phyloP scores from a whole-genome alignment of 1,140 invertebrate species.

The Pseudomyrmex dendroicus region DNA sequence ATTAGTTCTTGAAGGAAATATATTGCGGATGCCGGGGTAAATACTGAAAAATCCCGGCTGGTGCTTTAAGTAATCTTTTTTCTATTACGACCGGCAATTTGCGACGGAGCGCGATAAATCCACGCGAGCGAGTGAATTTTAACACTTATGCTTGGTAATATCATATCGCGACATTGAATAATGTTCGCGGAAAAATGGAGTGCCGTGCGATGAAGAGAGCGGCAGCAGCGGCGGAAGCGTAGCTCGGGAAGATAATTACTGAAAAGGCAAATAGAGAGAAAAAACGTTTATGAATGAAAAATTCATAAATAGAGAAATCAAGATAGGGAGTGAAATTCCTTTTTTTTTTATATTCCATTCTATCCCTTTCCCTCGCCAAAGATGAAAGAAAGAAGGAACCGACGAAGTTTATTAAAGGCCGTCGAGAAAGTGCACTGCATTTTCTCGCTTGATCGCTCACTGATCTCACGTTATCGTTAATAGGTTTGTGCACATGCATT shows the following conservation, averaged over 20 bases:
- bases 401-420: constrained; percentile 8
- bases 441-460: constrained; percentile 32
- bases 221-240: background rate
- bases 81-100: constrained; percentile 59
- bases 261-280: background rate
- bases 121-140: constrained; percentile 52
- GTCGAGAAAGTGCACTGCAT: background rate
- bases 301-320: constrained; percentile 9
- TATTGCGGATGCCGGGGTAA: constrained; percentile 59
- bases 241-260: constrained; percentile 9
- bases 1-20: constrained; percentile 62
- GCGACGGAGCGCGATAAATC: constrained; percentile 51
- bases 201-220: constrained; percentile 28
- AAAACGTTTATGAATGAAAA: constrained; percentile 5
- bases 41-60: constrained; percentile 52
- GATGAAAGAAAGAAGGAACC: background rate
- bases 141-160: constrained; percentile 57
- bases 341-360: constrained; percentile 1
- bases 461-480: constrained; percentile 39
- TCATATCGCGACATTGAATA: constrained; percentile 54
- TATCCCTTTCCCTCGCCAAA: background rate
- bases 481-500: constrained; percentile 14
- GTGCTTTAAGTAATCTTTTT: constrained; percentile 54
- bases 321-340: constrained; percentile 14
- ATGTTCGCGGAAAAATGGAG: constrained; percentile 46